A percentile compares a stretch with the other conserved stretches of the same genome.
Conservation (phyloP, 2,113 vertebrate species). For the Diphyllodes magnificus region DNA sequence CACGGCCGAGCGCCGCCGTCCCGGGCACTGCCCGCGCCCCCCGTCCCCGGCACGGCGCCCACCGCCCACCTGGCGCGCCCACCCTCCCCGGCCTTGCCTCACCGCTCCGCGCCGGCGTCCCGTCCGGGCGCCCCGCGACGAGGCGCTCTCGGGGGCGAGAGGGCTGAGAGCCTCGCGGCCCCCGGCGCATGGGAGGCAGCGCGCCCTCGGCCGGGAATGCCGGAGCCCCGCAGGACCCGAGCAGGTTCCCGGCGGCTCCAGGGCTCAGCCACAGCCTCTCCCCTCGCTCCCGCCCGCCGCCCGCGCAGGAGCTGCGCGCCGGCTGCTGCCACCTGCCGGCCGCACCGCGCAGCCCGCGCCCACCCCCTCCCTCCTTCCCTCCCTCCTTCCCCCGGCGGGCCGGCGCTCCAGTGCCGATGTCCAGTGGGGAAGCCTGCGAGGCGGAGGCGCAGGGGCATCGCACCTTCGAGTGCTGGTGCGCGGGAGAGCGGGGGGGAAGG, state of each 20-base stretch:
- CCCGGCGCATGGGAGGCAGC: background rate
- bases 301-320: background rate
- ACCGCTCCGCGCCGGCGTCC: background rate
- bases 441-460: too few species aligned
- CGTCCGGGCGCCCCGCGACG: background rate
- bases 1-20: background rate
- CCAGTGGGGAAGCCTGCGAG: background rate
- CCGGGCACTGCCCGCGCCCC: background rate
- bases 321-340: conserved; percentile 63
- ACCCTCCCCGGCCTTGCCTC: background rate
- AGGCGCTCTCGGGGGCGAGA: background rate
- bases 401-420: background rate
- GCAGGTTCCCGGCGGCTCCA: conserved; percentile 19
- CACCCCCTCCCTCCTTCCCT: background rate
- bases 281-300: conserved; percentile 4
- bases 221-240: background rate
- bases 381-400: background rate
- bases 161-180: background rate
- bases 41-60: background rate
- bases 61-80: background rate
- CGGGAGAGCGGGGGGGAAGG: background rate
- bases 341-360: background rate
- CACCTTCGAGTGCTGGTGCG: background rate
- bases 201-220: background rate
- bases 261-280: background rate